A percentile compares a stretch with the other conserved stretches of the same genome.
Evolutionary conservation across 2,113 vertebrate species (phyloP).

Genomic region (Candoia aspera): DNA sequence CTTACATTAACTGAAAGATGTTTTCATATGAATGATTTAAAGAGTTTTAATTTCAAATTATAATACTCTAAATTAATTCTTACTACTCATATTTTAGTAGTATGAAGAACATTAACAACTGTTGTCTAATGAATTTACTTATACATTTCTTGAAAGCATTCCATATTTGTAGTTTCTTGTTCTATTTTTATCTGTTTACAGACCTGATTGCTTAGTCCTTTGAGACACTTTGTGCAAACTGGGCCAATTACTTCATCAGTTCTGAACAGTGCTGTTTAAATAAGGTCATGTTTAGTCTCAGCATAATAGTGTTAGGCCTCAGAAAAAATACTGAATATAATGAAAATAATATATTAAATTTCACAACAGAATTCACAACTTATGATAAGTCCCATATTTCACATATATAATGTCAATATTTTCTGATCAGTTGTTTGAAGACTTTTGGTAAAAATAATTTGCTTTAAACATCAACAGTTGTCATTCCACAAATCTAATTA

Average conservation of each 20-base stretch:
- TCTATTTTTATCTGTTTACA: conserved; percentile 38
- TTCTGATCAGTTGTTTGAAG: background rate
- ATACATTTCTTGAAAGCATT: conserved; percentile 21
- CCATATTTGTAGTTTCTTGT: conserved; percentile 31
- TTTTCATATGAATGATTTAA: background rate
- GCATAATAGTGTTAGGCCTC: conserved; percentile 1
- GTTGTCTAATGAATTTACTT: background rate
- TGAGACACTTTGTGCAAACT: conserved; percentile 15
- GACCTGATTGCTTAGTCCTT: conserved; percentile 28
- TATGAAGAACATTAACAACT: background rate
- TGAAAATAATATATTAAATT: background rate
- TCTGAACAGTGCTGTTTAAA: conserved; percentile 15
- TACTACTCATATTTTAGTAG: background rate
- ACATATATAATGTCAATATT: background rate
- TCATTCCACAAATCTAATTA: background rate
- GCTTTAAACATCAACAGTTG: background rate
- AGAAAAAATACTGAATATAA: conserved; percentile 1
- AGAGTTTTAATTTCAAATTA: conserved; percentile 15
- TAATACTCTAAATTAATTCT: background rate
- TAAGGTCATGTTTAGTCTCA: conserved; percentile 26
- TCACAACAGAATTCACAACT: background rate
- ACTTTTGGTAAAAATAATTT: background rate
- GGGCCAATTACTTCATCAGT: conserved; percentile 19
- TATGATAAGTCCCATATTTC: background rate
- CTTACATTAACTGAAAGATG: background rate